phyloP scores from a whole-genome alignment of 2,888 invertebrate genomes.

The Aphodius granarius region DNA sequence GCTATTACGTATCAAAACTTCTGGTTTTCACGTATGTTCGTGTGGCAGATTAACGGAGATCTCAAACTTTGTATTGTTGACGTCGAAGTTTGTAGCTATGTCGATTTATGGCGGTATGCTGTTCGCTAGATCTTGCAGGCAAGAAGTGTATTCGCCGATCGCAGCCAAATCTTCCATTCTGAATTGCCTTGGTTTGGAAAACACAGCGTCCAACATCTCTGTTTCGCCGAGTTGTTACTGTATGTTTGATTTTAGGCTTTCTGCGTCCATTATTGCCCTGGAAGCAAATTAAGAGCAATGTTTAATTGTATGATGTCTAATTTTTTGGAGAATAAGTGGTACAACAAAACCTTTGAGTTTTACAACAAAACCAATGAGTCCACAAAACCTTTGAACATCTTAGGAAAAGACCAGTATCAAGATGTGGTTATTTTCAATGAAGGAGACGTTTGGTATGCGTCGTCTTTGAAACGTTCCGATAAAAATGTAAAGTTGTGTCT shows the following conservation, averaged over 20 bases:
- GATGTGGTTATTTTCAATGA: too few relatives aligned
- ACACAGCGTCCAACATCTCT: conserved; percentile 64
- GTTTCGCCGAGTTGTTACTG: conserved; percentile 85
- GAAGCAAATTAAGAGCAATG: too few relatives aligned
- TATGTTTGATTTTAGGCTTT: conserved; percentile 70
- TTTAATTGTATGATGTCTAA: too few relatives aligned
- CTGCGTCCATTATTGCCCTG: too few relatives aligned
- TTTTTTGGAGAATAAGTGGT: too few relatives aligned
- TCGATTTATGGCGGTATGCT: conserved; percentile 55
- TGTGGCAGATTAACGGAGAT: conserved; percentile 68
- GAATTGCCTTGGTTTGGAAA: conserved; percentile 70
- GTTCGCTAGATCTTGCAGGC: conserved; percentile 48
- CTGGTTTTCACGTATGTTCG: conserved; percentile 69
- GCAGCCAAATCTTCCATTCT: conserved; percentile 61
- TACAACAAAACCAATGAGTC: too few relatives aligned
- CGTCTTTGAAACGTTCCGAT: too few relatives aligned
- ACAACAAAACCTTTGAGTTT: too few relatives aligned
- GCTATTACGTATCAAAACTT: conserved; percentile 69
- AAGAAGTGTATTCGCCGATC: conserved; percentile 61
- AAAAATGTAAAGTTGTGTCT: too few relatives aligned
- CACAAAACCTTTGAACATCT: too few relatives aligned
- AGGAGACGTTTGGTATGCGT: too few relatives aligned
- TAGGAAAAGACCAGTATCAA: too few relatives aligned
- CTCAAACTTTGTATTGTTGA: conserved; percentile 60
- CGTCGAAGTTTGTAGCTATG: conserved; percentile 50